Base-by-base conservation (phyloP, 2,797 vertebrate species). In the Erethizon dorsatum region DNA sequence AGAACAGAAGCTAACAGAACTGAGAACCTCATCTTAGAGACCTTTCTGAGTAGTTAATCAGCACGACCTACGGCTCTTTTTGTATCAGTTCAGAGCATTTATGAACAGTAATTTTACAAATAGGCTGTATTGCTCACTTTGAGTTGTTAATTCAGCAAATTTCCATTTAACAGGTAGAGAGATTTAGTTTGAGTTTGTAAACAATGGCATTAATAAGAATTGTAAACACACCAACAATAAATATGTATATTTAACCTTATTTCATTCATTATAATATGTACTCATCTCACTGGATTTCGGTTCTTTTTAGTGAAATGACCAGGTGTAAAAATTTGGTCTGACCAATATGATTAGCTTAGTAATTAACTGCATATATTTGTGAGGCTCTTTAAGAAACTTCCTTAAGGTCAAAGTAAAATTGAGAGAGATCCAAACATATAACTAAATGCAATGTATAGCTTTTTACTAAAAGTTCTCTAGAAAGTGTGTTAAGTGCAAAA, bases 291-390 rank as follows among this genome's bases (percentile, higher is more conserved):
- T 80, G n/a, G 69, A 41, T 52, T 92, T 75, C 37, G 31, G 33
- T 54, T 94, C 52, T 73, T 37, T 69, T 92, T 79, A 83, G 15
- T 92, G 63, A 95, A 92, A 83, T 96, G 26, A 82, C 9, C 59
- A 88, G 71, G 28, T 67, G 50, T 67, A n/a, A 3, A 15, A 83
- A 61, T 24, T 86, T 90, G 45, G 91, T 85, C 54, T 95, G 75
- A 67, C 54, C 78, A 47, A 85, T 61, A 57, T 91, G 18, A 78
- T 86, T 78, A 18, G 0, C 45, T 90, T 82, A 73, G 26, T 79
- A 22, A 59, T 83, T 83, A 85, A 96, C 37, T 57, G 1, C 56
- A 75, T 47, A 10, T 65, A 73, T 82, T 88, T 90, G 47, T 92
- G 1, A 90, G 63, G 10, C 41, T 82, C 24, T 71, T 13, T 61